phyloP scores from a whole-genome alignment of 2,113 vertebrate species.

The Oncorhynchus mykiss region DNA sequence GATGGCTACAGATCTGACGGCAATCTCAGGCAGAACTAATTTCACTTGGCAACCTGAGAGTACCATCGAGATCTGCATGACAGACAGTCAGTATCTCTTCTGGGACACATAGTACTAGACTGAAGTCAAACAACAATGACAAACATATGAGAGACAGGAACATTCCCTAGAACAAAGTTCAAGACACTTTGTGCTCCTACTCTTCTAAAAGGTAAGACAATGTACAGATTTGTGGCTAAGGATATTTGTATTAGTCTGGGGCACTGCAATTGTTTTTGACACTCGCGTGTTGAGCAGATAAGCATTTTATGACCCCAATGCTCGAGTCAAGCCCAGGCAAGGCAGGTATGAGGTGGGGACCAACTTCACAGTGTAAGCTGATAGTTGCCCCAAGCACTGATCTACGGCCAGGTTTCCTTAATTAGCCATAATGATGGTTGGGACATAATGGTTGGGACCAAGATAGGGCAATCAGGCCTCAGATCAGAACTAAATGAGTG shows the following conservation, averaged over 20 bases:
- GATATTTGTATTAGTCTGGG: not conserved
- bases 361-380: not conserved
- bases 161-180: not conserved
- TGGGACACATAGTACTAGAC: too few species aligned
- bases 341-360: constrained; percentile 37
- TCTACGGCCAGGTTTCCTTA: not conserved
- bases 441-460: too few species aligned
- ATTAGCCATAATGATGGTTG: too few species aligned
- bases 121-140: too few species aligned
- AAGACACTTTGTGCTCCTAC: too few species aligned
- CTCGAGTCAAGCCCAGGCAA: constrained; percentile 49
- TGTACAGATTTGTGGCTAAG: too few species aligned
- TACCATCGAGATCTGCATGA: too few species aligned
- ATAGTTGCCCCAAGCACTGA: constrained; percentile 11
- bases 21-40: constrained; percentile 1
- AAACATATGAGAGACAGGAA: not conserved
- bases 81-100: too few species aligned
- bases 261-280: constrained; percentile 21
- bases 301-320: constrained; percentile 14
- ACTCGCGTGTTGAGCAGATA: not conserved
- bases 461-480: not conserved
- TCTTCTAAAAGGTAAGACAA: too few species aligned
- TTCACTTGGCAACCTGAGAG: not conserved
- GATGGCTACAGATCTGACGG: constrained; percentile 10
- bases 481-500: not conserved